These are phyloP conservation scores for Aethes cnicana DNA, from an alignment of 2,888 invertebrate genomes.

Conservation along the genomic window DNA sequence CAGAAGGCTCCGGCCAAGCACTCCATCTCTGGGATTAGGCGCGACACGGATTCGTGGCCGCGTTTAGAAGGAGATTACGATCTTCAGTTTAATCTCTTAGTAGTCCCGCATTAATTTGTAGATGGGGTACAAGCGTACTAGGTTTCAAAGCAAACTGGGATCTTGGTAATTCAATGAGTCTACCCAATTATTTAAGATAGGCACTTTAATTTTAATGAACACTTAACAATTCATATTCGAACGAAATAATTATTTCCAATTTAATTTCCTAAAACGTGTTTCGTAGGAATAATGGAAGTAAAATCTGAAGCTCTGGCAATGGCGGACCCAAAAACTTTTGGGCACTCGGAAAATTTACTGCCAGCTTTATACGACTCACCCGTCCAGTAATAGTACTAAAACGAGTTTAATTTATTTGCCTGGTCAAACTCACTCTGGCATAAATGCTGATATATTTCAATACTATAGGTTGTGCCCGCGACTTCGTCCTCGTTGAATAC, in stretches of 20 bases:
- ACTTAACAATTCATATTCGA: too few species aligned
- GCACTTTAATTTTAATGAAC: too few species aligned
- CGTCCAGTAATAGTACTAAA: constrained; percentile 13
- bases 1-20: constrained; percentile 50
- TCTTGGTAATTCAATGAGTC: too few species aligned
- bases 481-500: too few species aligned
- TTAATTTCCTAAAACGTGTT: constrained; percentile 1
- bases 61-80: constrained; percentile 67
- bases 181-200: too few species aligned
- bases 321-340: constrained; percentile 23
- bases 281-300: constrained; percentile 19
- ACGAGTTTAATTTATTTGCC: constrained; percentile 21
- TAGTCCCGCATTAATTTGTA: constrained; percentile 53
- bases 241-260: constrained; percentile 5
- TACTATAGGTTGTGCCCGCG: too few species aligned
- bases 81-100: constrained; percentile 65
- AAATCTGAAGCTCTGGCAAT: constrained; percentile 8
- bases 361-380: constrained; percentile 23
- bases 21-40: constrained; percentile 68
- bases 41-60: constrained; percentile 48
- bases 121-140: constrained; percentile 37
- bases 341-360: constrained; percentile 21
- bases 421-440: background rate
- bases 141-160: constrained; percentile 30
- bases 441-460: too few species aligned